Evolutionary conservation across 2,797 vertebrate genomes (phyloP).

Genomic region (Sphenodon punctatus): DNA sequence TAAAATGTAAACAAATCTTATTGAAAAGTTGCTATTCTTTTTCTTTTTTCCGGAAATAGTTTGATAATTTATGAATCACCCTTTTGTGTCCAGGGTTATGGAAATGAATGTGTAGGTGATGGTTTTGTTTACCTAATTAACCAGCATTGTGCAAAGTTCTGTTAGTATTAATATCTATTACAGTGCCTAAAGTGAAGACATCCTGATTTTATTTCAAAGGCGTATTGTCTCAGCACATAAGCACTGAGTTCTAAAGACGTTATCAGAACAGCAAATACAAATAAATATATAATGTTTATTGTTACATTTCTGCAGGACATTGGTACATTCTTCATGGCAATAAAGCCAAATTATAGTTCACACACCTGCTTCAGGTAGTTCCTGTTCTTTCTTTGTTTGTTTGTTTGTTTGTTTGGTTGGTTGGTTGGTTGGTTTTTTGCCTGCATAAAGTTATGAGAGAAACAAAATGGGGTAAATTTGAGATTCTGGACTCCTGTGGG

Average conservation of each 20-base stretch:
- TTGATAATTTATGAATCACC: conserved; percentile 5
- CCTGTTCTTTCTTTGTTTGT: too few relatives aligned
- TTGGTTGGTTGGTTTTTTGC: too few relatives aligned
- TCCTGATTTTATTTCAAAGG: conserved; percentile 4
- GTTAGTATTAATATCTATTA: conserved; percentile 5
- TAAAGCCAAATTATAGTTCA: background rate
- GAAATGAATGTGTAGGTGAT: background rate
- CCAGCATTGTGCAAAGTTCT: background rate
- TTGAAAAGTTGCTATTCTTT: background rate
- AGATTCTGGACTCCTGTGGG: background rate
- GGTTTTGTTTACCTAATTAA: background rate
- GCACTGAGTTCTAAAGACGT: background rate
- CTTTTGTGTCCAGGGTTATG: background rate
- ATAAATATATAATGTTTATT: background rate
- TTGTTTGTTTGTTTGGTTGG: too few relatives aligned
- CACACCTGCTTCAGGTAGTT: background rate
- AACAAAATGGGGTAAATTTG: background rate
- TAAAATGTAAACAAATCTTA: background rate
- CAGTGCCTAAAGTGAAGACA: conserved; percentile 9
- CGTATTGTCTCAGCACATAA: background rate
- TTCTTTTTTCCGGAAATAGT: background rate
- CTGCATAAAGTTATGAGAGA: background rate
- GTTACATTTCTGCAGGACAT: background rate
- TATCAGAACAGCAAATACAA: background rate
- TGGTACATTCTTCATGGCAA: background rate